Evolutionary conservation across 1,140 invertebrate species (phyloP), one percentile per base, ranked within the genome.

Genomic region (Mizuhopecten yessoensis): DNA sequence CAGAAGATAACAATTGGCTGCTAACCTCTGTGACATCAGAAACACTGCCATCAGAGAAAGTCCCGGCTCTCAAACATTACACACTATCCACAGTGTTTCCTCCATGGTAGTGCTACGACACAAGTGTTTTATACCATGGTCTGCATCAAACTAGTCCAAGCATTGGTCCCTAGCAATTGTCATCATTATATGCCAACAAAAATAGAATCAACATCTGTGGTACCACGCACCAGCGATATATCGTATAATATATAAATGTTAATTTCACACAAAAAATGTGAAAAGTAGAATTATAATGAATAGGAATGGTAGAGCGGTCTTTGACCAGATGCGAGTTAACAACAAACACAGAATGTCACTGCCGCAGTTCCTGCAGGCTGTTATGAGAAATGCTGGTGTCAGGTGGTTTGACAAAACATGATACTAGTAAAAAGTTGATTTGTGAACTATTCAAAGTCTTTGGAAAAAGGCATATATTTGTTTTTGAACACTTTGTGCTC

Each of bases 221-320:
- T 75, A 75, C 57, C 57, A 75, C n/a, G 23, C 57, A 75, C 57
- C 57, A 75, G 57, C 57, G 29, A 75, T 75, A 75, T 75, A 45
- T 45, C 17, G 42, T 45, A 75, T 75, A 75, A 75, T 75, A 29
- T 75, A 75, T 75, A 75, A 75, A 75, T 75, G 57, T 75, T 29
- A 29, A 75, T 75, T 75, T 75, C 57, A 75, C 57, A 75, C 57
- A 75, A 75, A 75, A 75, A 75, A 75, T 75, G 57, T 75, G 57
- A 75, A 75, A 75, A 75, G 57, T 75, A 75, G 57, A 75, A 75
- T 49, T 75, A 75, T 75, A 75, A 75, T 75, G 57, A 75, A 75
- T 75, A 75, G 57, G 57, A 75, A 75, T 75, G 57, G 57, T 75
- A 75, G 57, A 75, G 57, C n/a, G 57, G 57, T 75, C 57, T 75